phyloP scores from a whole-genome alignment of 64 coral and sea anemone species.

The Platygyra sinensis region DNA sequence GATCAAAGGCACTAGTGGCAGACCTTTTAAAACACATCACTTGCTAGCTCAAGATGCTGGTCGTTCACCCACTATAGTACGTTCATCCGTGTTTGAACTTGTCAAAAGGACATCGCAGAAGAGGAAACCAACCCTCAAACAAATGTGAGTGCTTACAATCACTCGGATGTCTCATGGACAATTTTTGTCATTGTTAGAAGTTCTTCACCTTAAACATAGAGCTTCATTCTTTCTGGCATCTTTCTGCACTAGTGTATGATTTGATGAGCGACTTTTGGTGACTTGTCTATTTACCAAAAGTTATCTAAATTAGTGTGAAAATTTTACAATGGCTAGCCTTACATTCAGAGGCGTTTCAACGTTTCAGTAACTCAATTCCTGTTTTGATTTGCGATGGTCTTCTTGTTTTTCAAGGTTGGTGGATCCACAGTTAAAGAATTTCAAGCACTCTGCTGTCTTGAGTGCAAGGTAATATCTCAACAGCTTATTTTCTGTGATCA shows the following conservation, averaged over 20 bases:
- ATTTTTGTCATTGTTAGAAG: neutral
- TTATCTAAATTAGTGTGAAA: too few relatives aligned
- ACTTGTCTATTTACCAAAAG: too few relatives aligned
- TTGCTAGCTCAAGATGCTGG: slow-evolving; percentile 79
- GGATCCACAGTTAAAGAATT: slow-evolving; percentile 83
- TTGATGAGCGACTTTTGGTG: too few relatives aligned
- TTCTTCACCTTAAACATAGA: too few relatives aligned
- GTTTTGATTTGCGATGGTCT: too few relatives aligned
- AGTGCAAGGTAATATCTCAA: slow-evolving; percentile 62
- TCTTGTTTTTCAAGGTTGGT: slow-evolving; percentile 57
- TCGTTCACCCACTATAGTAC: slow-evolving; percentile 81
- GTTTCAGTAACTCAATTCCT: too few relatives aligned
- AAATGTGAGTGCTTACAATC: slow-evolving; percentile 58
- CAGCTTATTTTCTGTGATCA: neutral
- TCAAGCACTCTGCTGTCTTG: slow-evolving; percentile 66
- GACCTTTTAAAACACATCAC: slow-evolving; percentile 79
- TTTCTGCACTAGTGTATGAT: too few relatives aligned
- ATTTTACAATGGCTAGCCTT: too few relatives aligned
- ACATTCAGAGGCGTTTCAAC: too few relatives aligned
- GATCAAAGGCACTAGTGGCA: slow-evolving; percentile 67
- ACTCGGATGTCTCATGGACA: neutral
- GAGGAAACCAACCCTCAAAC: slow-evolving; percentile 90
- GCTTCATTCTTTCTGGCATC: too few relatives aligned
- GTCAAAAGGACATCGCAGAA: slow-evolving; percentile 92
- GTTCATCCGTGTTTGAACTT: slow-evolving; percentile 91